A percentile compares a stretch with the other conserved stretches of the same genome.
Evolutionary conservation across 2,888 invertebrate species (phyloP).

Genomic region (Dromius quadrimaculatus): DNA sequence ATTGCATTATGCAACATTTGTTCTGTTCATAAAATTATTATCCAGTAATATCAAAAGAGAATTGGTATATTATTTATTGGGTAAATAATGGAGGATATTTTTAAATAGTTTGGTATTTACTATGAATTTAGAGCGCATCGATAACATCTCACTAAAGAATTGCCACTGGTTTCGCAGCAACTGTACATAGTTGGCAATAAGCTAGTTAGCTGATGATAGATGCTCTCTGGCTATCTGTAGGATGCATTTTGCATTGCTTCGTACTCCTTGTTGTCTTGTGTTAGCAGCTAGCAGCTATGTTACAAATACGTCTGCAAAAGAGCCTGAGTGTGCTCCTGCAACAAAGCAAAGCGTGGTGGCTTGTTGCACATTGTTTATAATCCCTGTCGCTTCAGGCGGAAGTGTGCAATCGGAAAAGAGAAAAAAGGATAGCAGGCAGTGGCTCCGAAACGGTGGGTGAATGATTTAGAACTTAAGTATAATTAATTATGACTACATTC

Average conservation of each 20-base stretch:
- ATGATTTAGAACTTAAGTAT: too few species aligned
- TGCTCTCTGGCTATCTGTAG: constrained; percentile 20
- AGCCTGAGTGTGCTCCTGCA: too few species aligned
- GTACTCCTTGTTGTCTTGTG: constrained; percentile 6
- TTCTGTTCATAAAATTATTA: too few species aligned
- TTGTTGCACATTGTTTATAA: constrained; percentile 53
- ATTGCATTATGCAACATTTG: neutral
- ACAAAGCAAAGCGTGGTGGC: constrained; percentile 33
- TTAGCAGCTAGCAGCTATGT: constrained; percentile 7
- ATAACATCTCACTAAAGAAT: constrained; percentile 18
- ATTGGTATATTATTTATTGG: too few species aligned
- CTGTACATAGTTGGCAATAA: constrained; percentile 15
- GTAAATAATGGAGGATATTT: too few species aligned
- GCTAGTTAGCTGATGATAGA: constrained; percentile 47
- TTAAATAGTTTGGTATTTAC: too few species aligned
- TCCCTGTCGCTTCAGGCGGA: constrained; percentile 49
- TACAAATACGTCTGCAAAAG: constrained; percentile 12
- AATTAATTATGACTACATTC: too few species aligned
- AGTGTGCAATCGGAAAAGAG: neutral
- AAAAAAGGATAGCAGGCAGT: too few species aligned
- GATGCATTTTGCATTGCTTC: neutral
- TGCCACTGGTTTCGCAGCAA: constrained; percentile 15
- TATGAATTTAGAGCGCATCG: neutral
- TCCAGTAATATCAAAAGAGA: too few species aligned
- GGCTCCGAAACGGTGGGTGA: constrained; percentile 4